A percentile compares a stretch with the other conserved stretches of the same genome.
phyloP scores from a whole-genome alignment of 2,113 vertebrate species.

The Oryzias celebensis region DNA sequence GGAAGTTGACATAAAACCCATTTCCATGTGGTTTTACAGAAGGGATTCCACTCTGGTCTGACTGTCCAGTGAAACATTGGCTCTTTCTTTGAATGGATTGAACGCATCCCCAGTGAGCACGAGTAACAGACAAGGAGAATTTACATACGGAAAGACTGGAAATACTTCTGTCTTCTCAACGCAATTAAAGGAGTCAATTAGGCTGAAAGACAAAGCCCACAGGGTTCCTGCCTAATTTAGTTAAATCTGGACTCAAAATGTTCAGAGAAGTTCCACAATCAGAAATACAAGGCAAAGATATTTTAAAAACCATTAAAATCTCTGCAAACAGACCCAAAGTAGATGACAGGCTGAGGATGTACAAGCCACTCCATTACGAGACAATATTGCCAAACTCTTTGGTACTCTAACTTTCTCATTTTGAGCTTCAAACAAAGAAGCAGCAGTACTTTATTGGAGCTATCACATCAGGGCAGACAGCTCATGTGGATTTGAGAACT shows the following conservation, averaged over 20 bases:
- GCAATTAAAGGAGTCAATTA: conserved; percentile 60
- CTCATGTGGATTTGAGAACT: conserved; percentile 29
- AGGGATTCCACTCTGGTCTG: too few relatives aligned
- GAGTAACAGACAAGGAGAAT: too few relatives aligned
- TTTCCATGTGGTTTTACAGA: too few relatives aligned
- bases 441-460: conserved; percentile 32
- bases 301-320: not conserved
- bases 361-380: too few relatives aligned
- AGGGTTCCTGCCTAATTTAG: conserved; percentile 15
- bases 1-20: too few relatives aligned
- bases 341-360: not conserved
- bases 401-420: conserved; percentile 17
- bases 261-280: conserved; percentile 19
- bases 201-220: conserved; percentile 34
- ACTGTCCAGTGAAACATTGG: too few relatives aligned
- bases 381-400: not conserved
- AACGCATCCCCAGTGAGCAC: too few relatives aligned
- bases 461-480: conserved; percentile 40
- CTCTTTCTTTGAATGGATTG: too few relatives aligned
- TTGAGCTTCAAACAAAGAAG: conserved; percentile 9
- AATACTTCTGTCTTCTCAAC: conserved; percentile 10
- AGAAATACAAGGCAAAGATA: conserved; percentile 24
- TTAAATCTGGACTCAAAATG: conserved; percentile 3
- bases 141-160: conserved; percentile 12
- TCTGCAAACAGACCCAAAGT: not conserved